Percentiles rank a stretch among this genome's conserved stretches.
Evolutionary conservation across 2,797 vertebrate genomes (phyloP).

Genomic region (Gambusia yucatana): DNA sequence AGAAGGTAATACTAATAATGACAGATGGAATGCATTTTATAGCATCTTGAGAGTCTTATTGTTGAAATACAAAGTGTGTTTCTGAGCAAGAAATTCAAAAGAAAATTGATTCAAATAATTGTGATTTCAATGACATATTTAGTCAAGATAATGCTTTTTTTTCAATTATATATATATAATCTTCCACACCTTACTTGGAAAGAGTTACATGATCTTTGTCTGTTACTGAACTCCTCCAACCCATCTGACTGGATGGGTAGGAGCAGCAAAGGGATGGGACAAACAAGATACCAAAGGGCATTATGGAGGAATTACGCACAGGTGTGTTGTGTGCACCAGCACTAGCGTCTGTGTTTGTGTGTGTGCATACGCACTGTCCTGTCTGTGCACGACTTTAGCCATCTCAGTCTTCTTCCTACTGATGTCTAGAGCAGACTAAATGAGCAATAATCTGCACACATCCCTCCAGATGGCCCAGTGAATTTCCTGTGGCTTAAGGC

Average conservation of each 20-base stretch:
- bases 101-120: neutral
- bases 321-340: conserved; percentile 77
- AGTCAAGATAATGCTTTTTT: too few species aligned
- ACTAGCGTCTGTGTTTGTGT: conserved; percentile 64
- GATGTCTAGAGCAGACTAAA: conserved; percentile 85
- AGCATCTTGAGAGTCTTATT: neutral
- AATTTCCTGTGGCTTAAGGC: conserved; percentile 87
- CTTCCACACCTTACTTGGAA: conserved; percentile 49
- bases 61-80: neutral
- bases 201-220: conserved; percentile 63
- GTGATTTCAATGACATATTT: neutral
- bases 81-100: neutral
- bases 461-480: conserved; percentile 84
- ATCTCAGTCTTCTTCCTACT: conserved; percentile 74
- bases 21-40: neutral
- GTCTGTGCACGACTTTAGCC: conserved; percentile 53
- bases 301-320: conserved; percentile 78
- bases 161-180: neutral
- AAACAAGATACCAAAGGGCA: conserved; percentile 71
- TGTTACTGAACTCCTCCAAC: conserved; percentile 58
- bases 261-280: conserved; percentile 65
- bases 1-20: neutral
- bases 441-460: conserved; percentile 85
- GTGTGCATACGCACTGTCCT: conserved; percentile 36
- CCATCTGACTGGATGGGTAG: conserved; percentile 65